Base-by-base conservation (phyloP, 53 echinoderm and acorn worm genomes). In the Actinopyga echinites region DNA sequence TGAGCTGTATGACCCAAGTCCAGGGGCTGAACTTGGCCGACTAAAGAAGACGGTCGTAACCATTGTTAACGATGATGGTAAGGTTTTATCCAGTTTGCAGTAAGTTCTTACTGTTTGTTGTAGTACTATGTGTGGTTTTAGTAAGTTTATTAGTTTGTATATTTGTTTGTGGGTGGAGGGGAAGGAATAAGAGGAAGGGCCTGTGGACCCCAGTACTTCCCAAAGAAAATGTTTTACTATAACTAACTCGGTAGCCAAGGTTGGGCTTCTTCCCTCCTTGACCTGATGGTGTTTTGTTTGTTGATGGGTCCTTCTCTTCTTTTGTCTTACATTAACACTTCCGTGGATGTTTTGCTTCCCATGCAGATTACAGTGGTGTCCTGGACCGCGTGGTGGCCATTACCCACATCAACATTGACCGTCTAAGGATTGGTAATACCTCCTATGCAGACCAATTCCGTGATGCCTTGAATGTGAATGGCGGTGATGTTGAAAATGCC, bases 11-110 rank as follows among this genome's bases (percentile, higher is more conserved):
- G 93, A 96, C 8, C 93, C 93, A 9, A 93, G 91, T n/a, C 91
- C 89, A 24, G 96, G 96, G 1, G 89, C 93, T 22, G 85, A 93
- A 69, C 88, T 96, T 3, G 96, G 96, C 57, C 63, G 93, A 52
- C 89, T 96, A 34, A 96, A 93, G 84, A 96, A 93, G 77, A 96
- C 96, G 9, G 93, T 96, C 9, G 93, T 96, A 22, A 96, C 96
- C 7, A 96, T 96, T 45, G 88, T 96, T 80, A 96, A 96, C 42
- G 96, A 96, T 65, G 96, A 96, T 67, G 93, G 96, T 96, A 77
- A 86, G 89, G 4, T 22, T n/a, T 65, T 49, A 37, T 52, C 23
- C 6, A 78, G 28, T 30, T 32, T 69, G 29, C 35, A n/a, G 30
- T 12, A 69, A 69, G 19, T 33, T 33, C 1, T 24, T 69, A 49